phyloP scores from a whole-genome alignment of 2,888 invertebrate species.

The Ophion costatus region DNA sequence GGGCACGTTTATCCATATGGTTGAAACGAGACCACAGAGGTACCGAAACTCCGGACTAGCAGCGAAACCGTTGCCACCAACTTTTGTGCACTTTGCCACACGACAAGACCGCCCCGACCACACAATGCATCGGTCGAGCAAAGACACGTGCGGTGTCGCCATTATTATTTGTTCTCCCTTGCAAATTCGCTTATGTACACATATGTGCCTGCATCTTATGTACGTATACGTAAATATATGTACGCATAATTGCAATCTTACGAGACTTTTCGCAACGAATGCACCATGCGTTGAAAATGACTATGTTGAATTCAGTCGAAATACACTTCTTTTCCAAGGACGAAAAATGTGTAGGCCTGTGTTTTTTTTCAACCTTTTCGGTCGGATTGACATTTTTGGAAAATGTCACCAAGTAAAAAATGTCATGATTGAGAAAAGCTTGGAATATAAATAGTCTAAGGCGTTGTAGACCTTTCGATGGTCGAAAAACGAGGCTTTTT shows the following conservation, averaged over 20 bases:
- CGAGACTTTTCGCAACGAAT: not conserved
- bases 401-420: too few species aligned
- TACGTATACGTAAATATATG: not conserved
- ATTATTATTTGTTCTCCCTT: conserved; percentile 65
- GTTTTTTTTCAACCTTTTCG: not conserved
- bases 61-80: conserved; percentile 45
- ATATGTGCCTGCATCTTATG: not conserved
- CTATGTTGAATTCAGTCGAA: not conserved
- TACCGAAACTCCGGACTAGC: conserved; percentile 29
- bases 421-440: too few species aligned
- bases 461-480: too few species aligned
- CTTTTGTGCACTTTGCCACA: conserved; percentile 69
- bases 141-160: conserved; percentile 70
- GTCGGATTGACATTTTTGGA: too few species aligned
- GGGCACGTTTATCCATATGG: conserved; percentile 67
- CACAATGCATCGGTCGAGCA: conserved; percentile 68
- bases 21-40: conserved; percentile 68
- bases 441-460: too few species aligned
- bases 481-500: too few species aligned
- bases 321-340: too few species aligned
- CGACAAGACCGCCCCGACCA: conserved; percentile 48
- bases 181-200: conserved; percentile 17
- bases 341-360: not conserved
- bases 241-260: not conserved
- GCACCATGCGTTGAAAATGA: not conserved